Evolutionary conservation across 2,888 invertebrate species (phyloP).

Genomic region (Polydrusus cervinus): DNA sequence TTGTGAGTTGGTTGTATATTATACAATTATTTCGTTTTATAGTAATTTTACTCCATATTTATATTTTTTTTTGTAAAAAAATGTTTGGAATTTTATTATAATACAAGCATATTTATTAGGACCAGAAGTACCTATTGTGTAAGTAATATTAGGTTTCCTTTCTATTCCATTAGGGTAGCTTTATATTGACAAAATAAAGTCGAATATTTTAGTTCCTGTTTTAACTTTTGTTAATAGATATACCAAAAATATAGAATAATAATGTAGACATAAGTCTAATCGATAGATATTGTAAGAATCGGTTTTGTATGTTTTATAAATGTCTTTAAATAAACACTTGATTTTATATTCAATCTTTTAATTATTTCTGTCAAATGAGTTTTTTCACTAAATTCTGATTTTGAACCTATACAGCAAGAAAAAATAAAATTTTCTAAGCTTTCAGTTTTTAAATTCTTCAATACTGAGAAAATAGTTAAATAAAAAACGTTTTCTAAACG

Average conservation of each 20-base stretch:
- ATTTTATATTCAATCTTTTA: constrained; percentile 25
- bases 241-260: constrained; percentile 42
- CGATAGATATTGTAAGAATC: constrained; percentile 38
- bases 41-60: neutral
- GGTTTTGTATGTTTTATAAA: constrained; percentile 53
- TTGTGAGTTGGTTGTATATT: neutral
- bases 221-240: constrained; percentile 30
- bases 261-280: constrained; percentile 30
- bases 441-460: too few species aligned
- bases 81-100: neutral
- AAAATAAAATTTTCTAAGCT: too few species aligned
- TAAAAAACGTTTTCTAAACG: too few species aligned
- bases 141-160: constrained; percentile 2
- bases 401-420: too few species aligned
- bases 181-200: constrained; percentile 20
- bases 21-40: neutral
- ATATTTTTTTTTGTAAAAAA: constrained; percentile 9
- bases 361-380: neutral
- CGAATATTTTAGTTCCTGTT: constrained; percentile 34
- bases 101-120: neutral
- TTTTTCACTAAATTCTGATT: too few species aligned
- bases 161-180: constrained; percentile 32
- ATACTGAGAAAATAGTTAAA: too few species aligned
- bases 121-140: neutral
- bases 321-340: constrained; percentile 50